Evolutionary conservation across 2,797 vertebrate species (phyloP), one percentile per base, ranked within the genome.

Genomic region (Acrocephalus scirpaceus): DNA sequence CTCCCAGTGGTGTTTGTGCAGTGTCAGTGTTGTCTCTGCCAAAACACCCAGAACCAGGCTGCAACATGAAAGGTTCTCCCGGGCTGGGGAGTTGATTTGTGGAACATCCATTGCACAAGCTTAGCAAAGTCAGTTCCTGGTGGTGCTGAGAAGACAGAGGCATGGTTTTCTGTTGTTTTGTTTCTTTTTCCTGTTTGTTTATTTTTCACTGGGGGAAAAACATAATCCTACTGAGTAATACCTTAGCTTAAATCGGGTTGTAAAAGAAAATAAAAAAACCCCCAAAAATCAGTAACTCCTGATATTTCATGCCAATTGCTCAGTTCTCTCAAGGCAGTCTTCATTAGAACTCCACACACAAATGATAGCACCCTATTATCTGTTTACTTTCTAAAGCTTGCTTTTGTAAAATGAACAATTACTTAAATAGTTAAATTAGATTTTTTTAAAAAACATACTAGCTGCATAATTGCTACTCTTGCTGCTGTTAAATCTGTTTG

Each of bases 101-200:
- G 42, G 30, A 74, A 19, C 53, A 50, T 18, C 36, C 36, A 36
- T 36, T 36, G 36, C 36, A 36, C 17, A 16, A 22, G 13, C 13
- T 16, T 14, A 14, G 34, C 44, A 13, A 27, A 86, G 42, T 4
- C 8, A n/a, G 26, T 36, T 27, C 19, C 54, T 72, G 58, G 13
- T 10, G 38, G 20, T 29, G 32, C 60, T 61, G 51, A 61, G 25
- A 65, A n/a, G n/a, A n/a, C n/a, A 77, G 22, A 61, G n/a, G 10
- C 9, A 38, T 2, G 0, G 4, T 1, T 7, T 16, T 13, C 5
- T 32, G 6, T 9, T 36, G 26, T 9, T 36, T 36, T 36, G 36
- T 36, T 36, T 36, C 36, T 36, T 36, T 36, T 36, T 36, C 36
- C 36, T 36, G 36, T 13, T 36, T 25, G 57, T 2, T n/a, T 48